Evolutionary conservation across 2,888 invertebrate species (phyloP).

Genomic region (Andrena trimmerana): DNA sequence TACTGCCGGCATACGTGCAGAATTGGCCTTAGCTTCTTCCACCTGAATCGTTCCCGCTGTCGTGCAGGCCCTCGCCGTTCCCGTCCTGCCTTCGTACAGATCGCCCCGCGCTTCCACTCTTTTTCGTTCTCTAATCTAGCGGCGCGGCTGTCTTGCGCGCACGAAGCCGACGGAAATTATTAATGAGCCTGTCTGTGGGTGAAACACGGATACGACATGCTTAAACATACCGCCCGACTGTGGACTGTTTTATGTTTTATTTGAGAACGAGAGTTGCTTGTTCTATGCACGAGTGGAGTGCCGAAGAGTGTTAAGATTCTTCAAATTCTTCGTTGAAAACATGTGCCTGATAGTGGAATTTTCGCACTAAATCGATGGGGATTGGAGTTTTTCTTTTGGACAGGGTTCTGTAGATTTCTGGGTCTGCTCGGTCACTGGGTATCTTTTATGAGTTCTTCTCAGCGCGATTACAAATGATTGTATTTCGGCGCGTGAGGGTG

Average conservation of each 20-base stretch:
- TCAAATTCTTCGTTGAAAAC: too few species aligned
- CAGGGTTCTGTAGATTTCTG: background rate
- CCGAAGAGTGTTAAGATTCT: too few species aligned
- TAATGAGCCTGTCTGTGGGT: background rate
- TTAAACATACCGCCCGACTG: background rate
- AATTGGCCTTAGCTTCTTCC: constrained; percentile 58
- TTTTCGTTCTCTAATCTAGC: constrained; percentile 8
- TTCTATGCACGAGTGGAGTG: too few species aligned
- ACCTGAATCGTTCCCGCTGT: constrained; percentile 45
- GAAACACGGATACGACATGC: background rate
- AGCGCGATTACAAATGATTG: constrained; percentile 1
- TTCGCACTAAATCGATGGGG: background rate
- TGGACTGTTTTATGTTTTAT: background rate
- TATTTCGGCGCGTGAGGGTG: constrained; percentile 7
- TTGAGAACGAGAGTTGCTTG: too few species aligned
- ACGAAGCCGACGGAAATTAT: constrained; percentile 21
- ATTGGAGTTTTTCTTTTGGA: background rate
- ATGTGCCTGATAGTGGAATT: too few species aligned
- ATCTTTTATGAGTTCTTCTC: background rate
- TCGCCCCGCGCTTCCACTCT: background rate
- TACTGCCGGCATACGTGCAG: constrained; percentile 56
- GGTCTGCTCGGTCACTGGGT: background rate
- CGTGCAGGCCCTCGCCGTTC: constrained; percentile 32
- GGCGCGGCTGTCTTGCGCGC: background rate
- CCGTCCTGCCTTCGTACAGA: too few species aligned